Conservation (phyloP, 2,113 vertebrate species). For the Paedocypris sp. region DNA sequence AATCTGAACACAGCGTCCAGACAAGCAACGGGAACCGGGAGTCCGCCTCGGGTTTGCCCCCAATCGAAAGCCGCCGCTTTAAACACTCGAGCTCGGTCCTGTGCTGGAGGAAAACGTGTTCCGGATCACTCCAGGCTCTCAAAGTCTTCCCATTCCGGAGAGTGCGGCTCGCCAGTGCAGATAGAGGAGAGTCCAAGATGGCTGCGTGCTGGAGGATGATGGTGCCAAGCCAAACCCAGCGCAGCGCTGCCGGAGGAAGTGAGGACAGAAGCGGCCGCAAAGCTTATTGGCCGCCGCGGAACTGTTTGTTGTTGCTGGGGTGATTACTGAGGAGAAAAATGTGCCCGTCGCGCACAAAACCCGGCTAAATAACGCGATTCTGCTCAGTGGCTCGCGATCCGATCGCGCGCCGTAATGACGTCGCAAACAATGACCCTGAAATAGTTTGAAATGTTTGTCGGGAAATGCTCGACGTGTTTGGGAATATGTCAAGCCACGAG, state of each 20-base stretch:
- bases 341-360: constrained; percentile 20
- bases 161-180: neutral
- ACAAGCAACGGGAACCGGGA: constrained; percentile 19
- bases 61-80: neutral
- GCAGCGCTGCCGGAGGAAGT: constrained; percentile 48
- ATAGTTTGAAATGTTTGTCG: neutral
- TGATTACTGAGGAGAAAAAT: constrained; percentile 34
- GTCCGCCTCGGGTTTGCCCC: constrained; percentile 14
- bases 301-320: constrained; percentile 66
- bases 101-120: neutral
- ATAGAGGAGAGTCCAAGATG: constrained; percentile 66
- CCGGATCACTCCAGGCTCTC: constrained; percentile 4
- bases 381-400: neutral
- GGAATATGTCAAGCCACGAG: no score
- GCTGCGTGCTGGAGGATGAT: constrained; percentile 50
- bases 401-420: neutral
- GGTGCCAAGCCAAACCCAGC: constrained; percentile 45
- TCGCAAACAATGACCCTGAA: neutral
- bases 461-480: no score
- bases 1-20: constrained; percentile 31
- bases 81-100: neutral
- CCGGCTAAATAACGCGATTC: neutral
- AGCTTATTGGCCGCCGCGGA: constrained; percentile 34
- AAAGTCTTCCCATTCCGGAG: constrained; percentile 31
- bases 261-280: constrained; percentile 38